Base-by-base conservation (phyloP, 2,888 invertebrate genomes). In the Koerneria pararmatus region DNA sequence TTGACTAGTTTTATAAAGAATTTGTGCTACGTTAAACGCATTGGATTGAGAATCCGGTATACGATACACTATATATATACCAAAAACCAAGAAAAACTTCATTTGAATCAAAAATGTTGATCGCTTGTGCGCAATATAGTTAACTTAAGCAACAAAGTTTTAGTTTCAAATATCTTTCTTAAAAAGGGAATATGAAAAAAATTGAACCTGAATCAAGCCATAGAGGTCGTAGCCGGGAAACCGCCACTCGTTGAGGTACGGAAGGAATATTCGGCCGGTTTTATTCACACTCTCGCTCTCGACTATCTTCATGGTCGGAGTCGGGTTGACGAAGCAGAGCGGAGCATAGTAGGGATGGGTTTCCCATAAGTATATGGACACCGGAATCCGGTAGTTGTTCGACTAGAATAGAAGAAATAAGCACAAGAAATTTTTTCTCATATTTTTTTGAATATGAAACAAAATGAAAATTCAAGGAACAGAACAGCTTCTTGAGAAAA, bases 271-370 rank as follows among this genome's bases (percentile, higher is more conserved):
- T 85, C 93, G 93, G 41, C 98, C 98, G 85, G 90, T 74, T 41
- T 71, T 72, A 49, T 57, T 65, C 57, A 65, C 65, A n/a, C 58
- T 56, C 27, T 57, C 56, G 29, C 57, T 57, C 24, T 65, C 65
- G 48, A 54, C n/a, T 71, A 99, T 94, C 70, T 90, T 89, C 82
- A 98, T 98, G 74, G 91, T 91, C 37, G 89, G 83, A 4, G 98
- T 98, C 11, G 98, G 98, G 84, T 90, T 91, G 0, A 98, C 95
- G 79, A 84, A 88, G 56, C 87, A 87, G 86, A 97, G 90, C 0
- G 98, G 98, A 41, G 95, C 93, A 86, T 93, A 91, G 83, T 91
- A 89, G 0, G 98, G 98, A 87, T 98, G 94, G 3, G 94, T 95
- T 83, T 97, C 94, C 89, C 93, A 90, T 60, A 98, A 84, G 92